Conservation (phyloP, 2,888 invertebrate genomes). For the Achlya flavicornis region DNA sequence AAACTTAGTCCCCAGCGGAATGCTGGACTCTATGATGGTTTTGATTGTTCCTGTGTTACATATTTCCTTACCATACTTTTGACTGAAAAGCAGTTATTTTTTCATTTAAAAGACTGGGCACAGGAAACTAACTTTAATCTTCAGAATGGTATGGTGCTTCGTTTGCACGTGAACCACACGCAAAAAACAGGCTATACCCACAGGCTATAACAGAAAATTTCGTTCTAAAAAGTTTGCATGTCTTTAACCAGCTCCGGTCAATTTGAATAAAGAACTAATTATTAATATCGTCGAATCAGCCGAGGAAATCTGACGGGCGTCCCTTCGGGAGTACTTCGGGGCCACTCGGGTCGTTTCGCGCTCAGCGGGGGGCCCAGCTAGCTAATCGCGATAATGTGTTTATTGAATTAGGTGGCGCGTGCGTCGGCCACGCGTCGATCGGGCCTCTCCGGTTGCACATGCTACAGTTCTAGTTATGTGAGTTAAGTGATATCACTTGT, state of each 20-base stretch:
- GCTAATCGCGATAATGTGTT: slow-evolving; percentile 84
- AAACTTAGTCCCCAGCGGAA: too few species aligned
- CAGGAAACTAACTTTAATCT: too few species aligned
- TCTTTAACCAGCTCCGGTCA: slow-evolving; percentile 38
- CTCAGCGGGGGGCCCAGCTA: slow-evolving; percentile 60
- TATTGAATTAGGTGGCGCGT: slow-evolving; percentile 82
- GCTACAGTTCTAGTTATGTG: slow-evolving; percentile 50
- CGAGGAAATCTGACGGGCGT: slow-evolving; percentile 66
- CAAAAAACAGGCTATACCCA: background rate
- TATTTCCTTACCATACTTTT: background rate
- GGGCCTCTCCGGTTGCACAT: slow-evolving; percentile 54
- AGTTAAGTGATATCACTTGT: slow-evolving; percentile 44
- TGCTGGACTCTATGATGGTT: too few species aligned
- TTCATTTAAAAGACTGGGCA: too few species aligned
- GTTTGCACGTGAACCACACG: too few species aligned
- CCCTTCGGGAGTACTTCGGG: slow-evolving; percentile 62
- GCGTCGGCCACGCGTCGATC: slow-evolving; percentile 68
- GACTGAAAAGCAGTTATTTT: background rate
- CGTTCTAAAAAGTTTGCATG: slow-evolving; percentile 19
- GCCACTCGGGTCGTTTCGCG: slow-evolving; percentile 49
- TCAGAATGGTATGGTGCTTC: too few species aligned
- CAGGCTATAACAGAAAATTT: background rate
- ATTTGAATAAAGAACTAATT: slow-evolving; percentile 73
- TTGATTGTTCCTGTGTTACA: too few species aligned
- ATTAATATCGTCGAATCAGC: slow-evolving; percentile 68